Percentiles rank a stretch among this genome's conserved stretches.
Evolutionary conservation across 1,140 invertebrate genomes (phyloP).

Genomic region (Druon quercuslanigerum): DNA sequence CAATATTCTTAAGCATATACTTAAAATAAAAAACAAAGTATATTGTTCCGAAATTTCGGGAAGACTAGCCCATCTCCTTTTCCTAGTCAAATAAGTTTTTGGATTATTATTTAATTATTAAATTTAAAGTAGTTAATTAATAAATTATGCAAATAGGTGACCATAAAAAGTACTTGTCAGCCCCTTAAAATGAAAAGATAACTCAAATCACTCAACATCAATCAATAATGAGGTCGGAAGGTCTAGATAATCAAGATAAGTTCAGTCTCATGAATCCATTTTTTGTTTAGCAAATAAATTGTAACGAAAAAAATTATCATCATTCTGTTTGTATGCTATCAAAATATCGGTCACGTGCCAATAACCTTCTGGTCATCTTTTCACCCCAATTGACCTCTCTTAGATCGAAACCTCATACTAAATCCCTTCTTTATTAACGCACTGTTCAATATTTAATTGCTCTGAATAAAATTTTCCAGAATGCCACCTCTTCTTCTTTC

Average conservation of each 20-base stretch:
- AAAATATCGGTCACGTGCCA: conserved; percentile 28
- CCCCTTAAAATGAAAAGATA: background rate
- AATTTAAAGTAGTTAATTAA: no score
- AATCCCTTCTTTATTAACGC: conserved; percentile 3
- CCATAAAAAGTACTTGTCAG: background rate
- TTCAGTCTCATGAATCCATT: background rate
- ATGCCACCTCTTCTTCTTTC: no score
- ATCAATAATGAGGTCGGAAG: background rate
- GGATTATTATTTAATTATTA: no score
- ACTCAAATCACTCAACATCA: conserved; percentile 7
- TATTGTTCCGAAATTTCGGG: no score
- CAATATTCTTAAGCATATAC: no score
- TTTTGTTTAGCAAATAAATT: background rate
- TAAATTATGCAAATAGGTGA: no score
- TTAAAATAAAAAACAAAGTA: no score
- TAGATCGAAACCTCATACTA: background rate
- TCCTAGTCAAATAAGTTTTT: no score
- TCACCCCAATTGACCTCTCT: conserved; percentile 19
- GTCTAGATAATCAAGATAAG: background rate
- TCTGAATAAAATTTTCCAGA: no score
- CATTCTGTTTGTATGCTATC: background rate
- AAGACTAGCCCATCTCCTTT: no score
- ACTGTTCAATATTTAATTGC: no score
- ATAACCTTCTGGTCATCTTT: conserved; percentile 12
- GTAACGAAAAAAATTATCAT: background rate